Base-by-base conservation (phyloP, 2,888 invertebrate species). In the Amblyjoppa fuscipennis region DNA sequence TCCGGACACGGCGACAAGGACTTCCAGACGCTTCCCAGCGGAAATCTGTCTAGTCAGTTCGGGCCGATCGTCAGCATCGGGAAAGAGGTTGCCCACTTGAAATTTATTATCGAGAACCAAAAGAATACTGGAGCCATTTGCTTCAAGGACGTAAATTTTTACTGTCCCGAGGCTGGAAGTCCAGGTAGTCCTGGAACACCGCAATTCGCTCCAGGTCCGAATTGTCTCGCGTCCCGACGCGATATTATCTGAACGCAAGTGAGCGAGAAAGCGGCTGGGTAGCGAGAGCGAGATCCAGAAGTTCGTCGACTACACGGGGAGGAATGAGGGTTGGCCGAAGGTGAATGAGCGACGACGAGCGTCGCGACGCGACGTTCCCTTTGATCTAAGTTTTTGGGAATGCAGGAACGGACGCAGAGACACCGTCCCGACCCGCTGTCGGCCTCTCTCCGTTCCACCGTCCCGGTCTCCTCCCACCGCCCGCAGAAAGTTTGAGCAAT, bases 361-460 rank as follows among this genome's bases (percentile, higher is more conserved):
- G 45, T 59, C 70, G 69, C 31, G 70, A 20, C 83, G 80, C 80
- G 81, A 82, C 83, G 76, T 78, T 79, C 88, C 82, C 92, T 92
- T 92, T 92, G 92, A 92, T 92, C 92, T 89, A 92, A 92, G 92
- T 92, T 92, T 90, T 89, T 89, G 89, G 90, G 88, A 91, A 92
- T 92, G 91, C 89, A 88, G 90, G 84, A 85, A 78, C 66, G 83
- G 91, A 87, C 86, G 88, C 87, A 90, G 88, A 90, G 88, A 89
- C 91, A 89, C 68, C 45, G 16, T 16, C 66, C 64, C 71, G 51
- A 45, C 49, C 70, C 80, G 45, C 76, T 59, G 68, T 51, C 31
- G 70, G 13, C n/a, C 64, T 64, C 73, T 61, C 77, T 25, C 74
- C 74, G 28, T 28, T 31, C 28, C 61, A 25, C 28, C 13, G 13